Evolutionary conservation across 2,113 vertebrate genomes (phyloP).

Genomic region (Erythrocercus mccallii): DNA sequence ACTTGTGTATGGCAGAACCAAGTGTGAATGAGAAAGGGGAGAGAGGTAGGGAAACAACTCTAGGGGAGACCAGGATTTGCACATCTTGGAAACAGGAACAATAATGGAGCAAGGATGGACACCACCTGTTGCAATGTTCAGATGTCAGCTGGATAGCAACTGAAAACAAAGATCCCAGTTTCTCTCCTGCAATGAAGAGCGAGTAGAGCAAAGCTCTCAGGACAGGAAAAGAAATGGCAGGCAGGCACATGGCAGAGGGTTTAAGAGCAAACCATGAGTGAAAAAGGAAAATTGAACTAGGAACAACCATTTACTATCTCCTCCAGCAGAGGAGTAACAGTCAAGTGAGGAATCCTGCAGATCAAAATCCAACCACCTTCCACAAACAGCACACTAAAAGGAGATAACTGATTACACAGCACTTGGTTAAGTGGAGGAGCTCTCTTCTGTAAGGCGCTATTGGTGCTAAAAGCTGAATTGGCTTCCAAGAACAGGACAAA

Average conservation of each 20-base stretch:
- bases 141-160: background rate
- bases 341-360: background rate
- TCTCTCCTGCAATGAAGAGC: background rate
- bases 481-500: background rate
- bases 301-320: background rate
- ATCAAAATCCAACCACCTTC: background rate
- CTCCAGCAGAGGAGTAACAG: background rate
- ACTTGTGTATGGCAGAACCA: background rate
- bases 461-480: background rate
- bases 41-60: background rate
- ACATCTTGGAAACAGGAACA: background rate
- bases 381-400: background rate
- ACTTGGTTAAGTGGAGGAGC: background rate
- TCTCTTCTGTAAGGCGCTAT: background rate
- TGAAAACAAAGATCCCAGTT: background rate
- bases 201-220: background rate
- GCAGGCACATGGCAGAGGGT: background rate
- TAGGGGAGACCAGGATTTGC: background rate
- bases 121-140: background rate
- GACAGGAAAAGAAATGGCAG: background rate
- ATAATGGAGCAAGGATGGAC: background rate
- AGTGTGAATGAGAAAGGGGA: background rate
- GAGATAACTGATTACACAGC: background rate
- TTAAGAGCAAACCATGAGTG: background rate
- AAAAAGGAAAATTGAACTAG: background rate